Evolutionary conservation across 2,888 invertebrate genomes (phyloP).

Genomic region (Temnothorax rugatulus): DNA sequence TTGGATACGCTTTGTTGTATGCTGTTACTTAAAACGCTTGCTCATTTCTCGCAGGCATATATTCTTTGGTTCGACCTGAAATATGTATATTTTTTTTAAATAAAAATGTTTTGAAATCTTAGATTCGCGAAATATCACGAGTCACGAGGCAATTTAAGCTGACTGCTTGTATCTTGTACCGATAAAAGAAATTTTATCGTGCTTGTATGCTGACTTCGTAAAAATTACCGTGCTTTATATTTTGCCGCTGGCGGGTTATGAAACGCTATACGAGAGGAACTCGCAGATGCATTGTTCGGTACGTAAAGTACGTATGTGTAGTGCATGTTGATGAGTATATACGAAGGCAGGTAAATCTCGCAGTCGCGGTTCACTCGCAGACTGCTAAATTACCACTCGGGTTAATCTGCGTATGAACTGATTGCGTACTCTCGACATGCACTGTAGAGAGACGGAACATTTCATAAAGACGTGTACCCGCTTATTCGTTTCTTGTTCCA

Average conservation of each 20-base stretch:
- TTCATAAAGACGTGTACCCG: not conserved
- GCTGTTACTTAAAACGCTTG: not conserved
- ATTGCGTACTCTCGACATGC: constrained; percentile 66
- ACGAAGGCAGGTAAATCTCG: constrained; percentile 64
- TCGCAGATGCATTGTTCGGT: constrained; percentile 4
- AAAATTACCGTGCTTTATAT: constrained; percentile 6
- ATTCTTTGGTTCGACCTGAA: not conserved
- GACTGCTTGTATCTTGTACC: not conserved
- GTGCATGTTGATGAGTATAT: constrained; percentile 49
- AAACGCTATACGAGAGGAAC: not conserved
- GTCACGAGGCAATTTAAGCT: not conserved
- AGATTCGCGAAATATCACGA: not conserved
- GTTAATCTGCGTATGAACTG: constrained; percentile 66
- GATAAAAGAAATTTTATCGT: not conserved
- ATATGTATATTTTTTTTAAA: not conserved
- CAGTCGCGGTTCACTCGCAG: constrained; percentile 65
- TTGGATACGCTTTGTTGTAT: not conserved
- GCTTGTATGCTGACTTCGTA: not conserved
- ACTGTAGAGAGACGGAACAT: constrained; percentile 21
- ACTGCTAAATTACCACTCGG: constrained; percentile 70
- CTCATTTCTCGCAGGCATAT: not conserved
- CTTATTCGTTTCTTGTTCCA: constrained; percentile 13
- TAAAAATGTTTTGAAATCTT: not conserved
- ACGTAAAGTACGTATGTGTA: constrained; percentile 21
- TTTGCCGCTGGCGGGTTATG: not conserved